Conservation (phyloP, 2,888 invertebrate genomes). For the Rotaria magnacalcarata region DNA sequence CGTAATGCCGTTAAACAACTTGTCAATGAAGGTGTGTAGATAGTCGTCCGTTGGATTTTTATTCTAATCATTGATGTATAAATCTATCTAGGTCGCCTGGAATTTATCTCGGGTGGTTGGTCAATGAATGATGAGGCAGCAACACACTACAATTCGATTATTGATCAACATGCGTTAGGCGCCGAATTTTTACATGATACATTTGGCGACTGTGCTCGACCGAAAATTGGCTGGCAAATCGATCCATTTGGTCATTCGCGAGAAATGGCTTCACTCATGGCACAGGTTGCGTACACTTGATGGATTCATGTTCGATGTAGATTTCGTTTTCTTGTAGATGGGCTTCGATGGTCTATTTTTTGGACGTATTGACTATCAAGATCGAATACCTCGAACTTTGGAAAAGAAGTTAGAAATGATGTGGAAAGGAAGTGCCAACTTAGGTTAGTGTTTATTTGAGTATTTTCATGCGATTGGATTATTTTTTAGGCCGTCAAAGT, state of each 20-base stretch:
- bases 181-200: constrained; percentile 60
- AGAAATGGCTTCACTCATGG: constrained; percentile 72
- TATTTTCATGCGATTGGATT: background rate
- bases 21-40: constrained; percentile 61
- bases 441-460: constrained; percentile 52
- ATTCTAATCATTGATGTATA: background rate
- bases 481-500: constrained; percentile 8
- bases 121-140: constrained; percentile 63
- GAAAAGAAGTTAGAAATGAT: constrained; percentile 73
- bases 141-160: constrained; percentile 62
- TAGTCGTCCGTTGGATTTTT: background rate
- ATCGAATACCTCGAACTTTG: constrained; percentile 67
- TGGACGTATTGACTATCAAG: constrained; percentile 64
- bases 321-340: background rate
- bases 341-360: background rate
- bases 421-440: constrained; percentile 70
- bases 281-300: constrained; percentile 55
- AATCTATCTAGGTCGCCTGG: constrained; percentile 51
- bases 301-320: background rate
- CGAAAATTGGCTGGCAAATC: constrained; percentile 61
- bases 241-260: constrained; percentile 76
- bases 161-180: constrained; percentile 63
- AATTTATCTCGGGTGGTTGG: constrained; percentile 39
- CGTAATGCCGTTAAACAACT: constrained; percentile 67
- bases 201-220: constrained; percentile 68